phyloP scores from a whole-genome alignment of 2,888 invertebrate species.

The Steinernema hermaphroditum region DNA sequence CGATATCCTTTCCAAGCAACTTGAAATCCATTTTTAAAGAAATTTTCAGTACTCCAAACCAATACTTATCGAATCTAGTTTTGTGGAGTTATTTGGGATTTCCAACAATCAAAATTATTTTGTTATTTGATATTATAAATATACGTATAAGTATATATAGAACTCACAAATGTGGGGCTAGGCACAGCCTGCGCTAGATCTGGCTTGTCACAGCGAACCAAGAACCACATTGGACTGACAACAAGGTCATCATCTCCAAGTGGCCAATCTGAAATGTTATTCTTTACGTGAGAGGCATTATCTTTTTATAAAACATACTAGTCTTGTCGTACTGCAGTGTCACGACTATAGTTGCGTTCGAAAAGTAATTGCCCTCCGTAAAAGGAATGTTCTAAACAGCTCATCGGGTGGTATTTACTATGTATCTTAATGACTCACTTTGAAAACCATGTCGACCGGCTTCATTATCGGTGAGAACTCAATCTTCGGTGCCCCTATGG shows the following conservation, averaged over 20 bases:
- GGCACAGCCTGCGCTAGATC: slow-evolving; percentile 57
- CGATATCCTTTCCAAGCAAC: no score
- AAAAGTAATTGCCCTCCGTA: slow-evolving; percentile 41
- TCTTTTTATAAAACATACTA: slow-evolving; percentile 23
- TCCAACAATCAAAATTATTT: no score
- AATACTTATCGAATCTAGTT: no score
- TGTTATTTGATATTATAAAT: no score
- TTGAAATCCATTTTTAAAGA: no score
- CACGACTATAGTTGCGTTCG: slow-evolving; percentile 54
- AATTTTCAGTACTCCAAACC: no score
- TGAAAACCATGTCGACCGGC: slow-evolving; percentile 32
- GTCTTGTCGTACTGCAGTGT: slow-evolving; percentile 45
- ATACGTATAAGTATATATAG: slow-evolving; percentile 21
- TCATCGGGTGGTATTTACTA: no score
- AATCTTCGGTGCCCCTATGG: slow-evolving; percentile 36
- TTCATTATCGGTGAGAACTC: slow-evolving; percentile 37
- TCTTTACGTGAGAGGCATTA: background rate
- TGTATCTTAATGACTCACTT: no score
- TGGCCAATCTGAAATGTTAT: slow-evolving; percentile 51
- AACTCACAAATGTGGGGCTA: slow-evolving; percentile 56
- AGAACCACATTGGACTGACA: slow-evolving; percentile 58
- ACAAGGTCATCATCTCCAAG: slow-evolving; percentile 54
- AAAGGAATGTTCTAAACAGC: slow-evolving; percentile 41
- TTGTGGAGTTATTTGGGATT: no score
- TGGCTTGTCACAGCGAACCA: slow-evolving; percentile 53